Base-by-base conservation (phyloP, 2,797 vertebrate species). In the Hyperoplus lanceolatus region DNA sequence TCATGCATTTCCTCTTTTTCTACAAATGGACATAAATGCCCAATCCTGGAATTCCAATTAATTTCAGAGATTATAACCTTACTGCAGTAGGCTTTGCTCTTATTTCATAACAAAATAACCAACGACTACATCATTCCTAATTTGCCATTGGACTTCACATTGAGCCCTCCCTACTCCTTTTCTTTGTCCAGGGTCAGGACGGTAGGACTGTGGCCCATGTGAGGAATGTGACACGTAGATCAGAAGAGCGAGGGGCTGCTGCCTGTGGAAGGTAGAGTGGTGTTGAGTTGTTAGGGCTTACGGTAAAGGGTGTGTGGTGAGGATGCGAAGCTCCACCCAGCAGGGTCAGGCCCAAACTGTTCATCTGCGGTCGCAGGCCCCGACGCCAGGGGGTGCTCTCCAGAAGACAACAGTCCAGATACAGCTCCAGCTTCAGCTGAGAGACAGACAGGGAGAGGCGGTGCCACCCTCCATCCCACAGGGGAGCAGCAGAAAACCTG, bases 141-240 rank as follows among this genome's bases (percentile, higher is more conserved):
- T 77, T 74, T 85, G 73, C 18, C 81, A 66, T 73, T 86, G 43
- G 83, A 80, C 77, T 85, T 84, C 58, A 85, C 66, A 29, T 15
- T 81, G 54, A 82, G 53, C 0, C 68, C 16, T 58, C 43, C 61
- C 45, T 29, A 71, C 58, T 79, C 48, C 69, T 6, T 60, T 49
- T 62, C 86, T 60, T 79, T 53, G 38, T 73, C 66, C 36, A 9
- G 69, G 80, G 73, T 79, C 74, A 78, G 67, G 72, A 65, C 73
- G 72, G 72, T 63, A 80, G 76, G 66, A 58, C 86, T 93, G 77
- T 77, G 86, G 75, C 72, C 76, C 82, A 73, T 82, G 88, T 95
- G 95, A 93, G 95, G 94, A 96, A 96, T 96, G 85, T 95, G 80
- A 61, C 94, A 94, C 7, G 45, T 62, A 70, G 74, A 75, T 92